Percentiles rank a stretch among this genome's conserved stretches.
Evolutionary conservation across 2,113 vertebrate species (phyloP).

Genomic region (Myocastor coypus): DNA sequence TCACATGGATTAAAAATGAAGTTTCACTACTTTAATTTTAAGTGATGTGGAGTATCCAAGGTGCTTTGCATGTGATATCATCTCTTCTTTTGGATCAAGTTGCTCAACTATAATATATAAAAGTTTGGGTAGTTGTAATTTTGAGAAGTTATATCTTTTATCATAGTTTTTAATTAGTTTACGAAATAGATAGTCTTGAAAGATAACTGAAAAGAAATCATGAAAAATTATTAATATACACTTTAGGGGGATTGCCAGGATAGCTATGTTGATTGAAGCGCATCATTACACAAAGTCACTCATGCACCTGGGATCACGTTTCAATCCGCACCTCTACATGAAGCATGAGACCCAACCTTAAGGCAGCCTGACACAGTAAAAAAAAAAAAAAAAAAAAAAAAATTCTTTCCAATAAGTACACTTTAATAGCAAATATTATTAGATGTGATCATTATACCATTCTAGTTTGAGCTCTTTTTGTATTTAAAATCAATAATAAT

Average conservation of each 20-base stretch:
- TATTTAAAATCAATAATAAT: conserved; percentile 42
- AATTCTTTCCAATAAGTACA: not conserved
- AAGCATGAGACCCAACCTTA: no score
- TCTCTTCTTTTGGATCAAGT: not conserved
- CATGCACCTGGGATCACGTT: no score
- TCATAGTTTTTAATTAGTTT: not conserved
- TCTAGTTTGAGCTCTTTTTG: not conserved
- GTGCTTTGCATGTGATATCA: fast-evolving
- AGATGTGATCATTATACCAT: not conserved
- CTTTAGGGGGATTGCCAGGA: no score
- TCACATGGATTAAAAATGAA: not conserved
- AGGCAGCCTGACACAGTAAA: no score
- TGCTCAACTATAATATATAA: not conserved
- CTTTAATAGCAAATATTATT: not conserved
- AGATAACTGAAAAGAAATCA: conserved; percentile 24
- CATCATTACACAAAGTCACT: no score
- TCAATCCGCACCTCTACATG: no score
- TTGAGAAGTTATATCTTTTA: not conserved
- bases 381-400: conserved; percentile 3
- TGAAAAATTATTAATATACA: conserved; percentile 31
- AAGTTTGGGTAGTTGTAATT: not conserved
- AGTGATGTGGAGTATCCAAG: fast-evolving
- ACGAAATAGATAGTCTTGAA: not conserved
- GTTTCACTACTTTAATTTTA: no score
- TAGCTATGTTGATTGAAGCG: no score